Evolutionary conservation across 2,888 invertebrate genomes (phyloP), one percentile per base, ranked within the genome.

Genomic region (Agrilus cyanescens): DNA sequence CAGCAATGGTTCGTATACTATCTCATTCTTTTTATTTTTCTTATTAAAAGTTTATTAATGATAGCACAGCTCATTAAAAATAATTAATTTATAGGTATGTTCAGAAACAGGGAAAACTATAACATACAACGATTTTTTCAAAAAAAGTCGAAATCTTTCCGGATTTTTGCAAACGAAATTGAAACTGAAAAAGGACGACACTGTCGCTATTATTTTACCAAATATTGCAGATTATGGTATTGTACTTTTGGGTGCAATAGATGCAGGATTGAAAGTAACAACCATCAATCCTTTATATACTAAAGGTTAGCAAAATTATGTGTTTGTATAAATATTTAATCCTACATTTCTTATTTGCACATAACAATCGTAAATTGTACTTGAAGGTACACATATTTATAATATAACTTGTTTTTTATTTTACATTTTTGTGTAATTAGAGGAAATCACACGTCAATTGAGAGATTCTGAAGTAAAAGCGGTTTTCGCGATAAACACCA

Each of bases 141-240:
- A 76, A 50, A 64, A 73, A n/a, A 72, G 76, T 16, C 73, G 72
- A 31, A 72, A 76, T 13, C 75, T 84, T 16, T 53, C 57, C 6
- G 49, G 50, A 33, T 57, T 57, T 40, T 37, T 85, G 41, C 71
- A 79, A 33, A 69, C 65, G 4, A 75, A 77, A 55, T 71, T 82
- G 38, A 77, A 78, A 43, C 60, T 82, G 7, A 63, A 62, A 37
- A 71, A 73, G 46, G 76, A 78, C 0, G 56, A 53, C 42, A 72
- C 78, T 0, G 59, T 85, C 2, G 81, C 79, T 1, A 54, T 86
- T 6, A 74, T 83, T 57, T 57, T 85, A 46, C 85, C 85, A 0
- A 87, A 87, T 59, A 56, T 78, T n/a, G 85, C 85, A 0, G 86
- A 87, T 61, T 81, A 73, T 55, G 74, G 79, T 0, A 64, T 83